phyloP scores from a whole-genome alignment of 2,888 invertebrate genomes.

The Meloe dianella region DNA sequence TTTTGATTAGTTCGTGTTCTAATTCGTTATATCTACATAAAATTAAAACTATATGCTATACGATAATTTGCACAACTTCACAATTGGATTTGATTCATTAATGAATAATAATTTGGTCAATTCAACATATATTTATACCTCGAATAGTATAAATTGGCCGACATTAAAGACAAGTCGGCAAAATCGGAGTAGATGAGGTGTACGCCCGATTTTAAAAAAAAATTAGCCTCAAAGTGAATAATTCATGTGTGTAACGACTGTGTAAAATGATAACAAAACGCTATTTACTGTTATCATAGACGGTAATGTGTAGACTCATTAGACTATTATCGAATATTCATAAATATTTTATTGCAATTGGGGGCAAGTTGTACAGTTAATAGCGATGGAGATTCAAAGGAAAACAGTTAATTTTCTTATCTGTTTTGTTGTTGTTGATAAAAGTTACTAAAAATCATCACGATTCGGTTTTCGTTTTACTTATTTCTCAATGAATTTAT shows the following conservation, averaged over 20 bases:
- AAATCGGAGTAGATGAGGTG: neutral
- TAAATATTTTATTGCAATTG: slow-evolving; percentile 8
- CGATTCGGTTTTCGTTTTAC: no score
- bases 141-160: no score
- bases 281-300: neutral
- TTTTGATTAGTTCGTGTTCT: no score
- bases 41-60: neutral
- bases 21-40: no score
- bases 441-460: no score
- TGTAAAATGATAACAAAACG: neutral
- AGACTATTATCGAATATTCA: slow-evolving; percentile 12
- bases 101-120: no score
- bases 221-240: neutral
- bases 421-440: no score
- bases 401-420: neutral
- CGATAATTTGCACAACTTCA: neutral
- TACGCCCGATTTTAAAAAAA: neutral
- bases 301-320: neutral
- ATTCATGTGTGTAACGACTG: neutral
- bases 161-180: no score
- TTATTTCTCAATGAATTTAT: neutral
- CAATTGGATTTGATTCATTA: neutral
- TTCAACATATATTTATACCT: no score
- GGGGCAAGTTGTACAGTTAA: neutral
- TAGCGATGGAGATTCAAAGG: neutral